Evolutionary conservation across 2,113 vertebrate species (phyloP).

Genomic region (Pseudorectes ferrugineus): DNA sequence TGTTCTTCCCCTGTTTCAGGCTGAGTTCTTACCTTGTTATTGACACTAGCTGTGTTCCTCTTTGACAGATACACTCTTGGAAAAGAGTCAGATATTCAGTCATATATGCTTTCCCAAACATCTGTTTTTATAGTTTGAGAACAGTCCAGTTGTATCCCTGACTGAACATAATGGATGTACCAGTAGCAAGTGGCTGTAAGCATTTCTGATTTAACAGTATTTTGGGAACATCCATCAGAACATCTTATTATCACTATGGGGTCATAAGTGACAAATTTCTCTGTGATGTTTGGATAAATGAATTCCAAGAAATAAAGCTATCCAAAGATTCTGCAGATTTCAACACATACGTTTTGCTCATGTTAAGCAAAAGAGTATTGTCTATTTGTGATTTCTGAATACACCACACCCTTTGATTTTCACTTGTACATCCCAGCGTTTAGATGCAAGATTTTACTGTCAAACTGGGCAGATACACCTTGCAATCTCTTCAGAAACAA

Average conservation of each 20-base stretch:
- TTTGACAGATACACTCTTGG: background rate
- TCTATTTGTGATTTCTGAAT: conserved; percentile 3
- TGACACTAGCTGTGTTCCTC: background rate
- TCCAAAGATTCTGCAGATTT: background rate
- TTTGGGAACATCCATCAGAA: background rate
- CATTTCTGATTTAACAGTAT: background rate
- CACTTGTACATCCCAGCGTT: background rate
- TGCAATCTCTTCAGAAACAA: background rate
- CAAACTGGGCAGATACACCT: background rate
- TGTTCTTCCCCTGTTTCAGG: background rate
- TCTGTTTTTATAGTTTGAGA: background rate
- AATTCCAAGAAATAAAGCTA: conserved; percentile 18
- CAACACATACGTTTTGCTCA: background rate
- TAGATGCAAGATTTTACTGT: background rate
- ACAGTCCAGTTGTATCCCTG: background rate
- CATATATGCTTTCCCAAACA: background rate
- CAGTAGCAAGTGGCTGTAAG: background rate
- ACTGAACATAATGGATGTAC: background rate
- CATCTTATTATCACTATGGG: background rate
- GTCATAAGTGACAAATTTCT: background rate
- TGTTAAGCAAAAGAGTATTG: background rate
- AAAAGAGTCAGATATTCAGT: background rate
- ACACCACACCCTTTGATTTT: background rate
- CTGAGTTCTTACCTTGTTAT: background rate
- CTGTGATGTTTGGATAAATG: background rate